A percentile compares a stretch with the other conserved stretches of the same genome.
phyloP scores from a whole-genome alignment of 2,113 vertebrate genomes.

The Himantopus leucocephalus region DNA sequence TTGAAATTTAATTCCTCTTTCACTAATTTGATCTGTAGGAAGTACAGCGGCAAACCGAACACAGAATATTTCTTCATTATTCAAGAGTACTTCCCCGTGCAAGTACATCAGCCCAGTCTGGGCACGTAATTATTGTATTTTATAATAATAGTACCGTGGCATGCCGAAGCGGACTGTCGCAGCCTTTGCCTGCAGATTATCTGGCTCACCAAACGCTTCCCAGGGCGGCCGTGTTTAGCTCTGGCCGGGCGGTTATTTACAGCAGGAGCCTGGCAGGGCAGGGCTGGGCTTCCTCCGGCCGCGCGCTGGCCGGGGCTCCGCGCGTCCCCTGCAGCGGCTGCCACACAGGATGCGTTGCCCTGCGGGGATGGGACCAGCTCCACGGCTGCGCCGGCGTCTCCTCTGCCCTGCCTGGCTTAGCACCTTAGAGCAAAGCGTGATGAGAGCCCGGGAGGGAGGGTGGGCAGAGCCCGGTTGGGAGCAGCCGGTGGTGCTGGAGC shows the following conservation, averaged over 20 bases:
- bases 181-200: not conserved
- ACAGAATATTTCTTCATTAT: not conserved
- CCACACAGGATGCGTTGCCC: too few species aligned
- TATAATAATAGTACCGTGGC: not conserved
- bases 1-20: not conserved
- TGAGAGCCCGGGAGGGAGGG: not conserved
- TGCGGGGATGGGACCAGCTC: not conserved
- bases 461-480: not conserved
- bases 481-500: too few species aligned
- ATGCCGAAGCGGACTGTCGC: fast-evolving
- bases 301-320: not conserved
- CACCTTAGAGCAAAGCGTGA: not conserved
- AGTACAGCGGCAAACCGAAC: not conserved
- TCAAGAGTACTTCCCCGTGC: not conserved
- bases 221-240: fast-evolving
- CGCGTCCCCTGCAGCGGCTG: not conserved
- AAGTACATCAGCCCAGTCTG: not conserved
- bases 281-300: not conserved
- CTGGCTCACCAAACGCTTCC: not conserved
- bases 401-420: not conserved
- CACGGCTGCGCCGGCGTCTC: fast-evolving
- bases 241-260: not conserved
- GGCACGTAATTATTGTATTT: not conserved
- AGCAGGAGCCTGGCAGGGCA: not conserved
- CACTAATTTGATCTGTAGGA: not conserved